Conservation (phyloP, 2,113 vertebrate genomes). For the Varanus komodoensis region DNA sequence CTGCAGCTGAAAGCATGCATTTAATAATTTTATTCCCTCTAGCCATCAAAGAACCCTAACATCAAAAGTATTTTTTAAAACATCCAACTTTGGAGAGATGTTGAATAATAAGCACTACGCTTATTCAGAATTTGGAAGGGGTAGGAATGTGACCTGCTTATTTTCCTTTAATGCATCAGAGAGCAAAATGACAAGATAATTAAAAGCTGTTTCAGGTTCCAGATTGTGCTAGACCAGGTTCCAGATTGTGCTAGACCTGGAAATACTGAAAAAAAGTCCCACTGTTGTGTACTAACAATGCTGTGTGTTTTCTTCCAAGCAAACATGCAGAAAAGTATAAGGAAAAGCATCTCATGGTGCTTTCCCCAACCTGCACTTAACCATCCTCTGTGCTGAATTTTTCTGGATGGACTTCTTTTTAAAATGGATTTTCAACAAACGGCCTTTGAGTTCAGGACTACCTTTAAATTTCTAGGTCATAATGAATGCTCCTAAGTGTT, state of each 20-base stretch:
- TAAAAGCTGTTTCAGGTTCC: not conserved
- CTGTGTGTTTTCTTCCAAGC: not conserved
- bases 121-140: constrained; percentile 40
- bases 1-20: not conserved
- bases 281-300: not conserved
- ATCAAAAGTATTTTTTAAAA: constrained; percentile 51
- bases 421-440: not conserved
- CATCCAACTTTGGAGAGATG: constrained; percentile 41
- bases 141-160: constrained; percentile 4
- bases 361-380: not conserved
- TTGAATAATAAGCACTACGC: constrained; percentile 50
- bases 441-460: not conserved
- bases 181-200: not conserved
- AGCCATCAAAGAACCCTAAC: constrained; percentile 27
- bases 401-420: not conserved
- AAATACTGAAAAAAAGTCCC: not conserved
- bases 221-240: not conserved
- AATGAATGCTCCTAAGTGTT: not conserved
- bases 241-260: not conserved
- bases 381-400: not conserved
- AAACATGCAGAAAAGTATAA: not conserved
- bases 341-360: not conserved
- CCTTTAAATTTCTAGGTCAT: not conserved
- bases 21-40: constrained; percentile 35
- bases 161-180: not conserved